Evolutionary conservation across 1,140 invertebrate genomes (phyloP), one percentile per base, ranked within the genome.

Genomic region (Caenorhabditis inopinata): DNA sequence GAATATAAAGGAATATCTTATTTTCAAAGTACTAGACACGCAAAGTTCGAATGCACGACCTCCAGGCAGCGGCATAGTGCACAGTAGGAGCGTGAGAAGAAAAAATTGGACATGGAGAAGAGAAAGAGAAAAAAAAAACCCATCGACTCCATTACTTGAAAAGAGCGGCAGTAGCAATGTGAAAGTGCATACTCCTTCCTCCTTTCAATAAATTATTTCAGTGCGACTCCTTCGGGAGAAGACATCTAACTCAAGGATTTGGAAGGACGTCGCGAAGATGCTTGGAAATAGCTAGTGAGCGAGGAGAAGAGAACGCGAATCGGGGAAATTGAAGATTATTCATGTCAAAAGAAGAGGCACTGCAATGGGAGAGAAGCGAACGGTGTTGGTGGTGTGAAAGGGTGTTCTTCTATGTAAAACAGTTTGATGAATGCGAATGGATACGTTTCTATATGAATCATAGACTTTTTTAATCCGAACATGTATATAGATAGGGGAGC

Each of bases 171-270:
- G 16, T 9, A 68, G 38, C 58, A 68, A 68, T 68, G 32, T 7
- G 11, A 62, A 68, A 68, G 58, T 68, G 38, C 58, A 42, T 58
- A 58, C 46, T 47, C 14, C 51, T n/a, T n/a, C n/a, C n/a, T 68
- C 58, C 21, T 32, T 68, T 68, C 58, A 68, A 68, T 68, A 25
- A 68, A 68, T 68, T 68, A 68, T 68, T 42, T 42, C n/a, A n/a
- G 38, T 42, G 38, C 38, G 38, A 7, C 38, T 14, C 38, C 14
- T 14, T 14, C 14, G 38, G 38, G 5, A 5, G 5, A 42, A 7
- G 38, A 7, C 38, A 5, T 42, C 38, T 38, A 68, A 42, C 32
- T 68, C 32, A 18, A 68, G 11, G 32, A 38, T 38, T 29, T 21
- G n/a, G 58, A n/a, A 38, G 9, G 11, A 38, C 18, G 18, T 68